Evolutionary conservation across 2,888 invertebrate genomes (phyloP).

Genomic region (Lasioglossum leucozonium): DNA sequence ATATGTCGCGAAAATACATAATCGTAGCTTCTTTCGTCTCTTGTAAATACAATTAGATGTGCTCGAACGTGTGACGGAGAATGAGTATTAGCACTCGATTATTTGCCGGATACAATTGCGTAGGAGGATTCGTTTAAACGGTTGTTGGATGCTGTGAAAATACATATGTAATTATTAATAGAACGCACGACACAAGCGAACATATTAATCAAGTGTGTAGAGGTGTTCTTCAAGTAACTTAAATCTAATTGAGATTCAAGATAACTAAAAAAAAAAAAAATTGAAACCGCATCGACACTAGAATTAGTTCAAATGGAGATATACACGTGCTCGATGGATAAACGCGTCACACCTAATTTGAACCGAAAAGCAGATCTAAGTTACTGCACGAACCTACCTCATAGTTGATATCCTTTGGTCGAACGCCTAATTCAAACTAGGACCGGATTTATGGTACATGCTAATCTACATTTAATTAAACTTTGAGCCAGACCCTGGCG

Average conservation of each 20-base stretch:
- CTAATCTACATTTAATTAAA: not conserved
- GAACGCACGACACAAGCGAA: not conserved
- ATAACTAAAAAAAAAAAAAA: not conserved
- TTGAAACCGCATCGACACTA: not conserved
- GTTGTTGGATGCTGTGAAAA: too few relatives aligned
- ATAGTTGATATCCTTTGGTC: not conserved
- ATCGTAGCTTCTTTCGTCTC: constrained; percentile 75
- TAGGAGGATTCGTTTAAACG: not conserved
- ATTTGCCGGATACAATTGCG: not conserved
- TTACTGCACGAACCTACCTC: not conserved
- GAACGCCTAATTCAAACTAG: not conserved
- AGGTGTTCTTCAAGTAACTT: not conserved
- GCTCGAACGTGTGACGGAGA: constrained; percentile 29
- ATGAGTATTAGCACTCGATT: constrained; percentile 5
- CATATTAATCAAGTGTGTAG: not conserved
- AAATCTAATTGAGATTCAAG: not conserved
- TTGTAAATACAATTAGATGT: constrained; percentile 75
- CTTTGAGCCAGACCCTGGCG: not conserved
- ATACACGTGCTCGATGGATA: not conserved
- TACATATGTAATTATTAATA: not conserved
- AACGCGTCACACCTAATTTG: not conserved
- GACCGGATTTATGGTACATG: not conserved
- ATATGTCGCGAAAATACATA: constrained; percentile 64
- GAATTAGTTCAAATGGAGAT: not conserved
- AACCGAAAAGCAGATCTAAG: not conserved